Evolutionary conservation across 2,888 invertebrate species (phyloP), one percentile per base, ranked within the genome.

Genomic region (Drosophila eohydei): DNA sequence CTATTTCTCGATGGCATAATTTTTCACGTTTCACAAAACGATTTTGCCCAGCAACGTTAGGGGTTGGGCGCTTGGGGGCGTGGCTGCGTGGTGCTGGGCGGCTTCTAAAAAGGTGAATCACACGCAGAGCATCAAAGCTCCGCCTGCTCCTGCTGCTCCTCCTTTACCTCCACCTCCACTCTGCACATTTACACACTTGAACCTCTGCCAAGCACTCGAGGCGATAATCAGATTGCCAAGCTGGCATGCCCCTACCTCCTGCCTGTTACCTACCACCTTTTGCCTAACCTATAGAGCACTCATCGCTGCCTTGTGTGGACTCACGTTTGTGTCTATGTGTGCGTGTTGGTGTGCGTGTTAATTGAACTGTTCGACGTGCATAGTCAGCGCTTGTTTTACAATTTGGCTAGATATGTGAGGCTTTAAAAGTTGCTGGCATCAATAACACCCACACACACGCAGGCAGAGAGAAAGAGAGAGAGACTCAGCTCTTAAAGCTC

Each of bases 171-270:
- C 12, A 9, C 21, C 36, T 9, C 34, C 43, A 26, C 28, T n/a
- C 59, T 32, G 51, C 36, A 63, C 43, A 56, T 43, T 56, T 43
- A 56, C 54, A 63, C 60, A 57, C 52, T 62, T 59, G 65, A 80
- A 50, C 57, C 69, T 34, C 44, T 70, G 71, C 50, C 62, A 71
- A 74, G 68, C 81, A 79, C 79, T 87, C 62, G 74, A 74, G 83
- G 84, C 84, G 79, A 73, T 84, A 84, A 88, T 84, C 88, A 85
- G 83, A 85, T 88, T 88, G 77, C 76, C 68, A 60, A 40, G 38
- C 55, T 65, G 40, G 54, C 52, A 56, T 34, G 28, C 12, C 57
- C 46, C 36, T n/a, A 16, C 32, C 36, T 12, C 12, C 12, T 28
- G 11, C 11, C 14, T n/a, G 11, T n/a, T n/a, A 12, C 28, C 48